phyloP scores from a whole-genome alignment of 2,797 vertebrate genomes.

The Orestias chungarensis region DNA sequence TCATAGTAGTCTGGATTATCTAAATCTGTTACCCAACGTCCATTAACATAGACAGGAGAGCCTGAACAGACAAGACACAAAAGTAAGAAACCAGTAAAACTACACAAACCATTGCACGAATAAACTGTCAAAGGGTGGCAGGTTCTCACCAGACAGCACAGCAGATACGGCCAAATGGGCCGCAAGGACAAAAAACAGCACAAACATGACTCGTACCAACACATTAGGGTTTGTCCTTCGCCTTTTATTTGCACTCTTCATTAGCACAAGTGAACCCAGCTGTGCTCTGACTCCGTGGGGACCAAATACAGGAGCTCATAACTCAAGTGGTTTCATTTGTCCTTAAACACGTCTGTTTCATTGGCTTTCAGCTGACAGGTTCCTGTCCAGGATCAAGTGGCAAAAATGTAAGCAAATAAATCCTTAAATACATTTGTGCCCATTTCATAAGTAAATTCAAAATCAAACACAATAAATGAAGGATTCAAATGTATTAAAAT shows the following conservation, averaged over 20 bases:
- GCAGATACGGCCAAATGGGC: conserved; percentile 26
- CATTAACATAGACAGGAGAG: conserved; percentile 15
- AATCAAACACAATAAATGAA: not conserved
- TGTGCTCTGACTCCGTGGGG: conserved; percentile 57
- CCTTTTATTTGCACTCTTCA: conserved; percentile 48
- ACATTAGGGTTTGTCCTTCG: rapidly evolving
- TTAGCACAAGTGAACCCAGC: conserved; percentile 61
- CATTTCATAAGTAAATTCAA: not conserved
- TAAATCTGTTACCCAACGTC: conserved; percentile 9
- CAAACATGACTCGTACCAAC: conserved; percentile 53
- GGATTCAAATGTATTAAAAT: too few relatives aligned
- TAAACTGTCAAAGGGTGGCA: rapidly evolving
- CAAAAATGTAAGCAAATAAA: not conserved
- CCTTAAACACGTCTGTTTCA: conserved; percentile 20
- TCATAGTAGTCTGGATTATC: conserved; percentile 19
- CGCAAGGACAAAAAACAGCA: conserved; percentile 38
- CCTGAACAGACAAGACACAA: conserved; percentile 14
- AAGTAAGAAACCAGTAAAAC: not conserved
- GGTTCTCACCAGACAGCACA: conserved; percentile 55
- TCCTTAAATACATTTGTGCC: not conserved
- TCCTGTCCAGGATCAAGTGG: not conserved
- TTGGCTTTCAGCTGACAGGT: conserved; percentile 9
- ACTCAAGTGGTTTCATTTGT: conserved; percentile 8
- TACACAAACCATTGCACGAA: not conserved
- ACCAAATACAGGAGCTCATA: conserved; percentile 25